Evolutionary conservation across 2,888 invertebrate genomes (phyloP).

Genomic region (Cryptus armator): DNA sequence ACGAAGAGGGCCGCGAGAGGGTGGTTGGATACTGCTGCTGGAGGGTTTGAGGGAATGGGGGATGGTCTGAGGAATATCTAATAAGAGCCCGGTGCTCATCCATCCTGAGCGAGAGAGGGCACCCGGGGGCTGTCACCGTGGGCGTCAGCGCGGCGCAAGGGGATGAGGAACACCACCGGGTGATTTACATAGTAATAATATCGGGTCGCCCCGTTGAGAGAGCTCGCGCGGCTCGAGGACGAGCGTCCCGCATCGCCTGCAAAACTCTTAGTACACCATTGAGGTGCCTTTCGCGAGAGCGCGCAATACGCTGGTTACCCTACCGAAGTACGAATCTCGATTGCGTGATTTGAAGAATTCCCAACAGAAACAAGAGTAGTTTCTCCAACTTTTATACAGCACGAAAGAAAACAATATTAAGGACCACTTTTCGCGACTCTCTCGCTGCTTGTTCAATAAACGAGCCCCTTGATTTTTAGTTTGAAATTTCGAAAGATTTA

Average conservation of each 20-base stretch:
- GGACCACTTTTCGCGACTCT: background rate
- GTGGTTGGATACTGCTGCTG: constrained; percentile 48
- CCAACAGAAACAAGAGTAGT: background rate
- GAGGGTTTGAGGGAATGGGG: constrained; percentile 73
- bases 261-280: constrained; percentile 40
- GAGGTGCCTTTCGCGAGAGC: constrained; percentile 14
- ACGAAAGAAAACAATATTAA: background rate
- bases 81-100: constrained; percentile 83
- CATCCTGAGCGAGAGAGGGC: constrained; percentile 79
- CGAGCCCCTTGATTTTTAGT: background rate
- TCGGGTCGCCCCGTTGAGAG: constrained; percentile 76
- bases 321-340: background rate
- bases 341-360: background rate
- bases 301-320: constrained; percentile 19
- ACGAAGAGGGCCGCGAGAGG: constrained; percentile 69
- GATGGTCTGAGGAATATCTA: constrained; percentile 82
- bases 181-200: constrained; percentile 86
- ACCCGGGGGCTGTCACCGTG: constrained; percentile 84
- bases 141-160: constrained; percentile 78
- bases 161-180: constrained; percentile 75
- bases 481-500: background rate
- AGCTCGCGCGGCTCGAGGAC: constrained; percentile 48
- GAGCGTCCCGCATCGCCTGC: constrained; percentile 44
- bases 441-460: background rate
- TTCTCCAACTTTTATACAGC: background rate